Percentiles rank a stretch among this genome's conserved stretches.
These are phyloP conservation scores for Ormia ochracea DNA, from an alignment of 2,888 invertebrate genomes.

Conservation along the genomic window DNA sequence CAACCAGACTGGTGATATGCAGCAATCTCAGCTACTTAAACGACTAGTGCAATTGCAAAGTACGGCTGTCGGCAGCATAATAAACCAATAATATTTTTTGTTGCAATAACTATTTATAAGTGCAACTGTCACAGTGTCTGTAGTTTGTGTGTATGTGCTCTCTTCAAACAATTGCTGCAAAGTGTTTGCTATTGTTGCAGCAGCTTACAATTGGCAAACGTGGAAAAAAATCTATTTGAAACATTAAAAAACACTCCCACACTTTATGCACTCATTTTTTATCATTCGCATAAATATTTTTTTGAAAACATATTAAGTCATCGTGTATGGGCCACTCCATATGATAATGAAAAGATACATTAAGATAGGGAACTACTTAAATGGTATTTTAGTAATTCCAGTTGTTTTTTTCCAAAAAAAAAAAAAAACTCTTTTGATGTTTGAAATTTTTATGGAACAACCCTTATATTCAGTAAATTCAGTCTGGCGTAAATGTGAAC, in stretches of 20 bases:
- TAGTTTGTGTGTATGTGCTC: background rate
- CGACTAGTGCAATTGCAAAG: background rate
- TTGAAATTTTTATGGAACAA: background rate
- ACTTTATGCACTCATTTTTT: slow-evolving; percentile 28
- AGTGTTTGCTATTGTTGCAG: slow-evolving; percentile 24
- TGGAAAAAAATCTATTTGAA: slow-evolving; percentile 14
- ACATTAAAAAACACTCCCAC: slow-evolving; percentile 38
- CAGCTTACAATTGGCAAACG: slow-evolving; percentile 26
- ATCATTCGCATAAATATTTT: background rate
- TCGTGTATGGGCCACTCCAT: background rate
- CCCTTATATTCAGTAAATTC: background rate
- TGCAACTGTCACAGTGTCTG: background rate
- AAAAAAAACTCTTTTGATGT: no score
- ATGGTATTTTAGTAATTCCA: no score
- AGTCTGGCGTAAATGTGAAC: slow-evolving; percentile 42
- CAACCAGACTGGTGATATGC: slow-evolving; percentile 38
- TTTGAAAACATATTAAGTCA: slow-evolving; percentile 1
- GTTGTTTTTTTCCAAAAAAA: no score
- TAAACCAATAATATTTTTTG: slow-evolving; percentile 23
- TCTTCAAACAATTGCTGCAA: background rate
- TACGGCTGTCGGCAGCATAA: slow-evolving; percentile 29
- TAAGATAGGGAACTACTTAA: background rate
- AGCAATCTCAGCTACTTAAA: slow-evolving; percentile 30
- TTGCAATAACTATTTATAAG: slow-evolving; percentile 12
- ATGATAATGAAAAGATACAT: background rate